These are phyloP conservation scores for Felis chaus DNA, from an alignment of 2,113 vertebrate species.

Conservation along the genomic window DNA sequence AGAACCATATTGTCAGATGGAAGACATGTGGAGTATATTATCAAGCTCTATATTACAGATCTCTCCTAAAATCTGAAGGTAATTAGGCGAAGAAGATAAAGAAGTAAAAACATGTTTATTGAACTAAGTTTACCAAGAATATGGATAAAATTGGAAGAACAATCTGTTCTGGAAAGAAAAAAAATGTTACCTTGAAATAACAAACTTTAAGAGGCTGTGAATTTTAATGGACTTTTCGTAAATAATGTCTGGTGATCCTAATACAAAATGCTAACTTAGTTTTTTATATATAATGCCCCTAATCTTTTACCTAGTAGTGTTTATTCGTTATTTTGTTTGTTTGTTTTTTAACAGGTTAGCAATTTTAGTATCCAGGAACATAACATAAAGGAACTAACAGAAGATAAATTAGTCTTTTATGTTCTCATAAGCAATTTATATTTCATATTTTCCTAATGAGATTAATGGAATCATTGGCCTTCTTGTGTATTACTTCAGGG, in stretches of 20 bases:
- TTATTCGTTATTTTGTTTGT: neutral
- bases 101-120: constrained; percentile 52
- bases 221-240: constrained; percentile 38
- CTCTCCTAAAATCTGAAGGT: constrained; percentile 41
- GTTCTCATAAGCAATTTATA: constrained; percentile 44
- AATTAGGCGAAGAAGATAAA: constrained; percentile 65
- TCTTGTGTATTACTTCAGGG: constrained; percentile 75
- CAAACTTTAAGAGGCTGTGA: neutral
- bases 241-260: constrained; percentile 1
- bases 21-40: neutral
- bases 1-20: constrained; percentile 8
- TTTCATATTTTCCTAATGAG: constrained; percentile 69
- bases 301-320: neutral
- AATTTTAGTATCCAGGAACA: constrained; percentile 45
- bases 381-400: constrained; percentile 52
- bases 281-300: neutral
- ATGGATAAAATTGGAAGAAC: neutral
- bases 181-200: neutral
- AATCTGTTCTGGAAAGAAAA: constrained; percentile 15
- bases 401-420: constrained; percentile 79
- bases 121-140: constrained; percentile 39
- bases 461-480: constrained; percentile 80
- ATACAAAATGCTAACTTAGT: neutral
- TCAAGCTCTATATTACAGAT: constrained; percentile 27
- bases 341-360: neutral